Conservation (phyloP, 1,140 invertebrate genomes). For the Ceratitis capitata region DNA sequence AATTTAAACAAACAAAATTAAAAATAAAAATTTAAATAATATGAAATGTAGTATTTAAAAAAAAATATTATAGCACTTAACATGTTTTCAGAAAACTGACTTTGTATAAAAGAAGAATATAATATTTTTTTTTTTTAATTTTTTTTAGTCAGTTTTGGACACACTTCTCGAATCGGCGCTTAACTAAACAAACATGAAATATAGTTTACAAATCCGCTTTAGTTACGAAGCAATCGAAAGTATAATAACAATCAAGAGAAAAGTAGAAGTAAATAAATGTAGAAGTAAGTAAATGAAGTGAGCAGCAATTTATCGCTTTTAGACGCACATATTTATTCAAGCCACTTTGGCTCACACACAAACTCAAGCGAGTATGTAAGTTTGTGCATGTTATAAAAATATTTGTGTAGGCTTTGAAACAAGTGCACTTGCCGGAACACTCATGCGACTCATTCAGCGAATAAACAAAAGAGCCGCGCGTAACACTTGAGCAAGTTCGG, state of each 20-base stretch:
- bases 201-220: neutral
- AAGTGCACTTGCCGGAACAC: conserved; percentile 11
- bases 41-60: too few species aligned
- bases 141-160: too few species aligned
- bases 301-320: neutral
- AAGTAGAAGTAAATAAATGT: neutral
- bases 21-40: too few species aligned
- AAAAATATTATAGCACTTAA: too few species aligned
- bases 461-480: neutral
- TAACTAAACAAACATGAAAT: neutral
- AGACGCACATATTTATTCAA: neutral
- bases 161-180: too few species aligned
- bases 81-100: too few species aligned
- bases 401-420: conserved; percentile 19
- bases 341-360: neutral
- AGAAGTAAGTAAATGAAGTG: neutral
- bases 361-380: neutral
- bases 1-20: too few species aligned
- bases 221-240: neutral
- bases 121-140: too few species aligned
- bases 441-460: neutral
- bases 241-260: neutral
- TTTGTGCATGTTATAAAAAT: neutral
- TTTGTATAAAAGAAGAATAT: too few species aligned
- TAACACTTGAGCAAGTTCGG: neutral